Evolutionary conservation across 2,113 vertebrate species (phyloP).

Genomic region (Ochotona curzoniae): DNA sequence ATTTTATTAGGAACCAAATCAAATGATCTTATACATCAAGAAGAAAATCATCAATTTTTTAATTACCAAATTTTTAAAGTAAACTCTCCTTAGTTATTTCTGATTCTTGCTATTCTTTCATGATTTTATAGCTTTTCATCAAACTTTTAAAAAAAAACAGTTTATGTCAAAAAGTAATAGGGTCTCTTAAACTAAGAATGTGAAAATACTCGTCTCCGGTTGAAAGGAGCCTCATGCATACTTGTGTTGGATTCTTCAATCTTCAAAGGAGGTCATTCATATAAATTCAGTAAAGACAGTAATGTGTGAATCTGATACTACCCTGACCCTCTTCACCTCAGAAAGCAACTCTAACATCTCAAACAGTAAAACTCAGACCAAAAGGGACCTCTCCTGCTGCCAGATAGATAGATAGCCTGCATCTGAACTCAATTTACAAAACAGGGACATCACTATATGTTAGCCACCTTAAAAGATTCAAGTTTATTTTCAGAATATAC

Average conservation of each 20-base stretch:
- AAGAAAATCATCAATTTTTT: conserved; percentile 47
- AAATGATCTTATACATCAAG: conserved; percentile 52
- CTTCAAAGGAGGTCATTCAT: conserved; percentile 89
- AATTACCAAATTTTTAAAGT: conserved; percentile 37
- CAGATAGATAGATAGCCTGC: conserved; percentile 90
- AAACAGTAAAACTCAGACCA: conserved; percentile 89
- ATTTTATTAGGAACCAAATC: conserved; percentile 57
- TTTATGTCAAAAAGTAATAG: conserved; percentile 74
- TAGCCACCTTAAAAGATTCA: conserved; percentile 89
- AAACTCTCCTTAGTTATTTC: conserved; percentile 9
- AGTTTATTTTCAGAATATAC: conserved; percentile 89
- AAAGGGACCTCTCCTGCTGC: conserved; percentile 86
- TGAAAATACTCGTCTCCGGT: conserved; percentile 80
- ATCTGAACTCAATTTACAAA: conserved; percentile 91
- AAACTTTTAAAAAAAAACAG: conserved; percentile 56
- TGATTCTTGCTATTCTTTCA: not conserved
- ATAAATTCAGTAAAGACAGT: conserved; percentile 91
- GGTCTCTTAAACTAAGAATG: conserved; percentile 76
- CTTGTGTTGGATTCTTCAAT: conserved; percentile 84
- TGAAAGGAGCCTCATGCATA: conserved; percentile 81
- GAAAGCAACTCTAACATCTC: conserved; percentile 87
- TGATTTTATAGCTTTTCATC: conserved; percentile 20
- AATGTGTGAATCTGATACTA: conserved; percentile 88
- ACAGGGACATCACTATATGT: conserved; percentile 88
- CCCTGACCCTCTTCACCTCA: conserved; percentile 87